phyloP scores from a whole-genome alignment of 2,888 invertebrate species.

The Zhuqinia jingwanae region DNA sequence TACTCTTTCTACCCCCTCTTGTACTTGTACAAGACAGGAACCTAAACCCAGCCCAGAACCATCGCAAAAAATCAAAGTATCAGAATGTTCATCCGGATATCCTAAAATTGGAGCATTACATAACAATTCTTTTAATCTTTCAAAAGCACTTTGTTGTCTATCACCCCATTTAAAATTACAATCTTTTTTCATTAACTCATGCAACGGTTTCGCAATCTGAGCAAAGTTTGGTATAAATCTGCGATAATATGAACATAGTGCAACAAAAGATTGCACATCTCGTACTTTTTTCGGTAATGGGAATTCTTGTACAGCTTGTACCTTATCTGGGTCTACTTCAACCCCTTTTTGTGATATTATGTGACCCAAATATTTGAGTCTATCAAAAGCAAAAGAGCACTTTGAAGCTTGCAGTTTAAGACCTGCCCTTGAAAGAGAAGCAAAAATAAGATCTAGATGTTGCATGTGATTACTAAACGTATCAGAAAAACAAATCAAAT shows the following conservation, averaged over 20 bases:
- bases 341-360: slow-evolving; percentile 78
- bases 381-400: slow-evolving; percentile 79
- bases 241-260: slow-evolving; percentile 78
- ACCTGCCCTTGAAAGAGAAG: background rate
- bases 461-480: background rate
- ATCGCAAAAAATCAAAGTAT: slow-evolving; percentile 46
- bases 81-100: slow-evolving; percentile 29
- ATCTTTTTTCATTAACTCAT: slow-evolving; percentile 50
- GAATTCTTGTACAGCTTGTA: slow-evolving; percentile 65
- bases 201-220: slow-evolving; percentile 73
- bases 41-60: slow-evolving; percentile 51
- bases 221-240: slow-evolving; percentile 74
- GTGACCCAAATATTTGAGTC: slow-evolving; percentile 80
- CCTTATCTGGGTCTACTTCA: slow-evolving; percentile 64
- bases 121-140: slow-evolving; percentile 29
- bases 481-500: background rate
- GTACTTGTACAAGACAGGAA: slow-evolving; percentile 34
- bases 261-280: slow-evolving; percentile 74
- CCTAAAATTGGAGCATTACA: slow-evolving; percentile 50
- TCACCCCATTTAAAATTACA: background rate
- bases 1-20: slow-evolving; percentile 26
- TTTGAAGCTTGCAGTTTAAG: slow-evolving; percentile 72
- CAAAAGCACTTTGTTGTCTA: slow-evolving; percentile 2
- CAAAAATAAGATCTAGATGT: background rate
- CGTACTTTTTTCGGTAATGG: slow-evolving; percentile 62